phyloP scores from a whole-genome alignment of 2,797 vertebrate genomes.

The Sphenopsis melanotis region DNA sequence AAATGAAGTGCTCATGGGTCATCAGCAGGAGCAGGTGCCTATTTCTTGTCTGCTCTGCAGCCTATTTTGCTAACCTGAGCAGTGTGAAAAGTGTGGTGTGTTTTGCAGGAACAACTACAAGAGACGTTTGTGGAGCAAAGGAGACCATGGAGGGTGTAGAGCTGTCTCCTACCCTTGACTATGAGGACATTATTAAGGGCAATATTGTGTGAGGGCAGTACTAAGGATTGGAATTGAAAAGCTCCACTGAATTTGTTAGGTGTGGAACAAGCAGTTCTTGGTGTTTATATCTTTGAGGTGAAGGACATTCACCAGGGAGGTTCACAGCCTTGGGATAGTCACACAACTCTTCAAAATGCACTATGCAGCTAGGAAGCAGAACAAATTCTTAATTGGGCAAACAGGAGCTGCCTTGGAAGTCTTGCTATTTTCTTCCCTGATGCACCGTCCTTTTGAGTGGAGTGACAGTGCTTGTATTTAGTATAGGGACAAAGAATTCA shows the following conservation, averaged over 20 bases:
- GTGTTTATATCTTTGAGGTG: not conserved
- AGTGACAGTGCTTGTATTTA: not conserved
- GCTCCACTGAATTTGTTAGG: not conserved
- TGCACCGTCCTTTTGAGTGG: not conserved
- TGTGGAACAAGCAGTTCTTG: not conserved
- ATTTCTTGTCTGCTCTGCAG: not conserved
- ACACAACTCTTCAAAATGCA: not conserved
- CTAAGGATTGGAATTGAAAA: not conserved
- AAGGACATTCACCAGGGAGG: not conserved
- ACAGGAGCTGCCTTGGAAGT: not conserved
- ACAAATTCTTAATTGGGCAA: not conserved
- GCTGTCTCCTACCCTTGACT: not conserved
- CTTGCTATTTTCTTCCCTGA: not conserved
- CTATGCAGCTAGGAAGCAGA: not conserved
- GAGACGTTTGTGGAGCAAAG: not conserved
- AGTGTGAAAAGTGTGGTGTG: not conserved
- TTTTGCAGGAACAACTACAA: not conserved
- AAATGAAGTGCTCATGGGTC: rapidly evolving
- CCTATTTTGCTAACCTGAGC: not conserved
- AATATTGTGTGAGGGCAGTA: not conserved
- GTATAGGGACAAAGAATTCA: not conserved
- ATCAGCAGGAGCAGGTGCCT: not conserved
- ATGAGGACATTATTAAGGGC: not conserved
- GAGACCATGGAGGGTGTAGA: not conserved
- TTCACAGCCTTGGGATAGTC: not conserved